A percentile compares a stretch with the other conserved stretches of the same genome.
These are phyloP conservation scores for Varanus komodoensis DNA, from an alignment of 2,113 vertebrate species.

Conservation along the genomic window DNA sequence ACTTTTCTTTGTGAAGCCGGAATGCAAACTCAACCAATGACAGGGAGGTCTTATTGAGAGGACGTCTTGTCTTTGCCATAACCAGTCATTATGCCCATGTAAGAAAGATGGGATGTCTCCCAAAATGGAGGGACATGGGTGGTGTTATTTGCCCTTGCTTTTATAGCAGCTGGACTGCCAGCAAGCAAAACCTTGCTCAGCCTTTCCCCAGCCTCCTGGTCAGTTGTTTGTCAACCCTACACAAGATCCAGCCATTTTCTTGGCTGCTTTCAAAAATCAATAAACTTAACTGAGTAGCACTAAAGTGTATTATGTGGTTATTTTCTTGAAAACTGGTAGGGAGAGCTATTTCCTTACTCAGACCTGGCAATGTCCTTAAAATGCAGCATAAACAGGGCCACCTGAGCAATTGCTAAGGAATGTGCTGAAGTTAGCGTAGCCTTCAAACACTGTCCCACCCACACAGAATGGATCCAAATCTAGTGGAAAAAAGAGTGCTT, in stretches of 20 bases:
- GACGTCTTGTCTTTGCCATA: not conserved
- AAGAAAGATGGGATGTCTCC: not conserved
- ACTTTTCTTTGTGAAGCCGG: not conserved
- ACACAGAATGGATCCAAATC: slow-evolving; percentile 17
- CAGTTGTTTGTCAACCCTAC: not conserved
- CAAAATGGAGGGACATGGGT: not conserved
- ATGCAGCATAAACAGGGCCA: not conserved
- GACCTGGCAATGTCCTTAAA: not conserved
- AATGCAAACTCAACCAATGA: not conserved
- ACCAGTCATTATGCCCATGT: not conserved
- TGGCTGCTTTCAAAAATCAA: not conserved
- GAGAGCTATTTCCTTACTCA: not conserved
- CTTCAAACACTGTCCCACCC: not conserved
- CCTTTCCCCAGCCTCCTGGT: not conserved
- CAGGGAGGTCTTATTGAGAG: not conserved
- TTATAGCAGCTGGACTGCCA: not conserved
- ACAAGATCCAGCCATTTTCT: not conserved
- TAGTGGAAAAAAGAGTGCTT: not conserved
- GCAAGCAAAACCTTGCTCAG: not conserved
- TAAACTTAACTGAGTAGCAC: not conserved
- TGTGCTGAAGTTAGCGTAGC: not conserved
- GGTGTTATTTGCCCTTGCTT: not conserved
- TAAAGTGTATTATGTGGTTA: not conserved
- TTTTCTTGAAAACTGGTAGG: not conserved
- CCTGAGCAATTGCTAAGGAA: not conserved